Evolutionary conservation across 2,888 invertebrate species (phyloP).

Genomic region (Lycophotia porphyrea): DNA sequence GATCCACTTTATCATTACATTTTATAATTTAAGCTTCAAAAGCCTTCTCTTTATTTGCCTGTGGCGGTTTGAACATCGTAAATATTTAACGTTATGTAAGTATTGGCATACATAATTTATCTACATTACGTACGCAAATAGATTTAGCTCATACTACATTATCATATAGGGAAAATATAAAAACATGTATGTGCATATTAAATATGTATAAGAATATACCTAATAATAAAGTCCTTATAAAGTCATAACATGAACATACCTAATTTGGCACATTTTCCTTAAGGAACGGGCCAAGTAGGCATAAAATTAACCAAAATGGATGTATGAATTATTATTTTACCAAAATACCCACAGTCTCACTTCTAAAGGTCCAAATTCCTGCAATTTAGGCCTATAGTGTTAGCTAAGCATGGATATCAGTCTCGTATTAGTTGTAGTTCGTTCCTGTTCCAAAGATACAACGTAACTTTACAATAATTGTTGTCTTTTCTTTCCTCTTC

Average conservation of each 20-base stretch:
- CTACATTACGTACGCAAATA: constrained; percentile 39
- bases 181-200: too few species aligned
- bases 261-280: neutral
- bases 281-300: neutral
- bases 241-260: neutral
- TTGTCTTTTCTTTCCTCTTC: neutral
- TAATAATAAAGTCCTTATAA: neutral
- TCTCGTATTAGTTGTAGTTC: neutral
- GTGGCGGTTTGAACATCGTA: neutral
- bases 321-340: neutral
- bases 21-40: neutral
- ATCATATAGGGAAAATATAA: constrained; percentile 16
- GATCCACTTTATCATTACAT: constrained; percentile 1
- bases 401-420: neutral
- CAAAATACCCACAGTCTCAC: too few species aligned
- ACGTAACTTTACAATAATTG: neutral
- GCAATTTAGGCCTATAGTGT: neutral
- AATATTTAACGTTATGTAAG: constrained; percentile 17
- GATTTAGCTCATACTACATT: neutral
- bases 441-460: neutral
- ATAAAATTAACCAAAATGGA: neutral
- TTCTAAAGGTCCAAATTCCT: neutral
- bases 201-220: neutral
- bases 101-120: constrained; percentile 21
- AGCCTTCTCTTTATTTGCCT: neutral